Percentiles rank a stretch among this genome's conserved stretches.
These are phyloP conservation scores for Pristionchus arcanus DNA, from an alignment of 2,888 invertebrate species.

Conservation along the genomic window DNA sequence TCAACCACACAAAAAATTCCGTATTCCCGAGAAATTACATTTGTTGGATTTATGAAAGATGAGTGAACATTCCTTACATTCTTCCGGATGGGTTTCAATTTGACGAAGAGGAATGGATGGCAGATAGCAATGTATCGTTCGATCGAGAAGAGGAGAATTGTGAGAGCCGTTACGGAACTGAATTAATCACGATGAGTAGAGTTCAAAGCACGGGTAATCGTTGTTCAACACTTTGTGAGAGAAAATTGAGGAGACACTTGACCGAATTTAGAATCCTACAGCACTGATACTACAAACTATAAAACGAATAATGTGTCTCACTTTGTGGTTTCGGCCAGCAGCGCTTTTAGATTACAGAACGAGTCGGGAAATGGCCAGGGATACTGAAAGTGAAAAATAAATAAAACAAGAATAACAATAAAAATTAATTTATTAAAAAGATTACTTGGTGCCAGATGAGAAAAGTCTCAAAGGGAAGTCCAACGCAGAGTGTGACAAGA, in stretches of 20 bases:
- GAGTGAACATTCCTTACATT: constrained; percentile 57
- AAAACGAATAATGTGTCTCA: constrained; percentile 51
- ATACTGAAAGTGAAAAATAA: constrained; percentile 56
- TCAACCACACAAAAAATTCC: too few species aligned
- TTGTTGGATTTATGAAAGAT: neutral
- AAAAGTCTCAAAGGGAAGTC: constrained; percentile 69
- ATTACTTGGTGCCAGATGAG: constrained; percentile 67
- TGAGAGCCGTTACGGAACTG: constrained; percentile 70
- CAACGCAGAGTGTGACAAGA: constrained; percentile 68
- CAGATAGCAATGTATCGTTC: constrained; percentile 73
- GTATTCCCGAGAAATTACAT: neutral
- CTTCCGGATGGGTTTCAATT: constrained; percentile 60
- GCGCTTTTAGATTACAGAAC: constrained; percentile 70
- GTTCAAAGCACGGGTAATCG: neutral
- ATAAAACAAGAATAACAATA: neutral
- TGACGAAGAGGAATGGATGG: constrained; percentile 66
- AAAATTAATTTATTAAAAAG: too few species aligned
- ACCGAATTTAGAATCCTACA: too few species aligned
- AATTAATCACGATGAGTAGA: neutral
- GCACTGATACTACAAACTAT: too few species aligned
- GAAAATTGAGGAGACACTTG: too few species aligned
- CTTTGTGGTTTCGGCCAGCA: constrained; percentile 70
- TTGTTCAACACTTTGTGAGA: neutral
- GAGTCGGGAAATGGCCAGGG: constrained; percentile 73
- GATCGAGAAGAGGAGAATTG: constrained; percentile 69